Conservation (phyloP, 2,113 vertebrate genomes). For the Eudyptes chrysolophus region DNA sequence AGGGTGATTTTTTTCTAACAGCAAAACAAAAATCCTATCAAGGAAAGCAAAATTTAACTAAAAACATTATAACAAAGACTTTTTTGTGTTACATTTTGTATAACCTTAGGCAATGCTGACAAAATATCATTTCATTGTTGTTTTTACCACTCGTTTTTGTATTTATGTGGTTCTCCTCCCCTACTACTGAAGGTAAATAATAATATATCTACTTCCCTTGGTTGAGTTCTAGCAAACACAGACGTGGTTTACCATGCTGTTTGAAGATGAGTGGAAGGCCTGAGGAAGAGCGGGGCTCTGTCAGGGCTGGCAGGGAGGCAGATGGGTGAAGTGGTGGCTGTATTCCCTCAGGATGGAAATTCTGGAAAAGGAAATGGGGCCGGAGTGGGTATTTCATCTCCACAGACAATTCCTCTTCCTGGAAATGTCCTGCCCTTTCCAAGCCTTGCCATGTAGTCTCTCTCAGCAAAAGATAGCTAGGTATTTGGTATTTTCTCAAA, state of each 20-base stretch:
- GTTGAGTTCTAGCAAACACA: slow-evolving; percentile 59
- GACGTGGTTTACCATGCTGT: slow-evolving; percentile 74
- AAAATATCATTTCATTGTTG: background rate
- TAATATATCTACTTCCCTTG: background rate
- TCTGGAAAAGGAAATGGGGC: slow-evolving; percentile 12
- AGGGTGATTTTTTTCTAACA: background rate
- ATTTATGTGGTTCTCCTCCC: fast-evolving
- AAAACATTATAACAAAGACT: background rate
- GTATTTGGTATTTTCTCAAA: background rate
- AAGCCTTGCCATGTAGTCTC: background rate
- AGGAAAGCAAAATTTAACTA: background rate
- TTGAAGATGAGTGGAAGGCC: slow-evolving; percentile 74
- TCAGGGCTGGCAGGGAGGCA: slow-evolving; percentile 64
- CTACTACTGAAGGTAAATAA: background rate
- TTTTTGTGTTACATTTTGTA: background rate
- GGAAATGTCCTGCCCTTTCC: background rate
- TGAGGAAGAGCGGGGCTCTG: background rate
- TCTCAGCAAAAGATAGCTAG: background rate
- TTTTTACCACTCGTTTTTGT: background rate
- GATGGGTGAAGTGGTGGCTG: slow-evolving; percentile 67
- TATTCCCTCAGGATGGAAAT: slow-evolving; percentile 16
- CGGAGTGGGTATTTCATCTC: background rate
- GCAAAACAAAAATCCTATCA: background rate
- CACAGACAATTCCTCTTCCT: background rate
- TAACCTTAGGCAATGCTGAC: background rate